phyloP scores from a whole-genome alignment of 92 coral and sea anemone genomes.

The Phenganax stokvisi region DNA sequence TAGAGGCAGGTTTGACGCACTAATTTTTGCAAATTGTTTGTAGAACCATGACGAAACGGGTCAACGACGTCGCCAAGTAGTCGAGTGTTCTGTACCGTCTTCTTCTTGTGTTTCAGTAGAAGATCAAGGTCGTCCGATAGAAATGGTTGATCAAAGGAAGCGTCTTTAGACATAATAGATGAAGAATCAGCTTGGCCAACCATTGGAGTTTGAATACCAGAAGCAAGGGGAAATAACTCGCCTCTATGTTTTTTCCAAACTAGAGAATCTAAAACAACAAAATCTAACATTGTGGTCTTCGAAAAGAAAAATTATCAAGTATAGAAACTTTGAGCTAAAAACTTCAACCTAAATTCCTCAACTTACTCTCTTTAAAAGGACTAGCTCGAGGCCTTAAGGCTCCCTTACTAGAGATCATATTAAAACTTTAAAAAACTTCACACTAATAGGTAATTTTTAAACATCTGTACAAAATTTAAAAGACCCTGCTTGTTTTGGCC shows the following conservation, averaged over 20 bases:
- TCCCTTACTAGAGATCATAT: background rate
- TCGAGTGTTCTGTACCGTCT: slow-evolving; percentile 4
- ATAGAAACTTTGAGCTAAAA: background rate
- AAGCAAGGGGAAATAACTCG: slow-evolving; percentile 85
- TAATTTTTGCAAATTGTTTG: slow-evolving; percentile 24
- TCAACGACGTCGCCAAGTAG: slow-evolving; percentile 28
- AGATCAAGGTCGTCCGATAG: background rate
- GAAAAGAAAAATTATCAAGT: background rate
- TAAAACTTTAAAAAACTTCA: background rate
- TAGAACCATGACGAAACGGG: slow-evolving; percentile 2
- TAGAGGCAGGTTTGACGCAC: slow-evolving; percentile 58
- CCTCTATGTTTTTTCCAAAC: slow-evolving; percentile 68
- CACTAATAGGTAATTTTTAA: background rate
- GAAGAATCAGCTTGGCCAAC: slow-evolving; percentile 80
- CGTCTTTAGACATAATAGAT: slow-evolving; percentile 13
- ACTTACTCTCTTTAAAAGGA: too few relatives aligned
- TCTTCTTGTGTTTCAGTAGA: background rate
- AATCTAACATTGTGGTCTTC: background rate
- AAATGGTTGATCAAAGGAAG: background rate
- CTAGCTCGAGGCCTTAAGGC: too few relatives aligned
- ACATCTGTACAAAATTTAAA: background rate
- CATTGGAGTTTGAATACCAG: slow-evolving; percentile 87
- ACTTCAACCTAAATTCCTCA: too few relatives aligned
- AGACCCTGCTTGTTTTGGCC: background rate
- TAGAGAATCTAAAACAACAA: slow-evolving; percentile 42